Percentiles rank a stretch among this genome's conserved stretches.
phyloP scores from a whole-genome alignment of 30 jellyfish, hydroid and myxozoan genomes.

The Calvadosia cruxmelitensis region DNA sequence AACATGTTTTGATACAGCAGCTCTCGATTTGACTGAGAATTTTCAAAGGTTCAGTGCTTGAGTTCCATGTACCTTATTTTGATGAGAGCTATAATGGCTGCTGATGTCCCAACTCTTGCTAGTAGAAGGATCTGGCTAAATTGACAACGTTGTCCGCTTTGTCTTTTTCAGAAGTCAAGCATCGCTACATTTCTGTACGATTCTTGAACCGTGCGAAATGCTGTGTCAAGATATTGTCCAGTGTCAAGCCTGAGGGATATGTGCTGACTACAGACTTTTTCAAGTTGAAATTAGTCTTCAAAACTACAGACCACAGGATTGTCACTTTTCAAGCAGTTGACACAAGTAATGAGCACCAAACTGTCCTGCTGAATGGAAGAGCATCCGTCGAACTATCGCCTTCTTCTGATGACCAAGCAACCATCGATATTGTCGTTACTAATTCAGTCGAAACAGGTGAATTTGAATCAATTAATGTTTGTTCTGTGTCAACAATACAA shows the following conservation, averaged over 20 bases:
- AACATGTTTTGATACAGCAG: too few relatives aligned
- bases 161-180: neutral
- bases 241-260: conserved; percentile 52
- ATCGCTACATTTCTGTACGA: conserved; percentile 35
- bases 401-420: conserved; percentile 31
- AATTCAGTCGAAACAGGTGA: conserved; percentile 28
- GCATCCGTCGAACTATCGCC: conserved; percentile 45
- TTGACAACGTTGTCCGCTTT: neutral
- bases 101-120: conserved; percentile 15
- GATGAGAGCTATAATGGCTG: too few relatives aligned
- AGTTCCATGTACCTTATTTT: too few relatives aligned
- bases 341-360: conserved; percentile 22
- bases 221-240: conserved; percentile 34
- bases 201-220: conserved; percentile 44
- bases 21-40: too few relatives aligned
- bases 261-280: conserved; percentile 52
- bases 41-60: too few relatives aligned
- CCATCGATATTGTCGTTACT: conserved; percentile 38
- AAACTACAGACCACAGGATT: conserved; percentile 42
- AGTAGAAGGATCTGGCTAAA: neutral
- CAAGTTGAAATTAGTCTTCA: conserved; percentile 71
- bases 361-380: conserved; percentile 38
- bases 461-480: too few relatives aligned
- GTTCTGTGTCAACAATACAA: too few relatives aligned
- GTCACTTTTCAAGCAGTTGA: conserved; percentile 54